Percentiles rank a stretch among this genome's conserved stretches.
phyloP scores from a whole-genome alignment of 1,140 invertebrate genomes.

The Steinernema feltiae region DNA sequence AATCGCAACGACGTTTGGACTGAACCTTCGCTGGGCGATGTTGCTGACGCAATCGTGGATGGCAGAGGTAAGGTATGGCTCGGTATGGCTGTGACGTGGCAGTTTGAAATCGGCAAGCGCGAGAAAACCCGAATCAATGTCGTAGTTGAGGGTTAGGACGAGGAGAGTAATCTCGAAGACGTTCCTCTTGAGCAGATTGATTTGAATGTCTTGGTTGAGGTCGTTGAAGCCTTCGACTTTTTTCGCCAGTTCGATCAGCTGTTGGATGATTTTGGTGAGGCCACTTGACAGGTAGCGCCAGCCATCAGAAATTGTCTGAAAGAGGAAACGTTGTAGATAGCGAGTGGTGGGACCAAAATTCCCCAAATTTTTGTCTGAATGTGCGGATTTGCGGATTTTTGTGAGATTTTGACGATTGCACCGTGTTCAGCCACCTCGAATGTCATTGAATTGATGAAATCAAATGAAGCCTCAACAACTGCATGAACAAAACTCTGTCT shows the following conservation, averaged over 20 bases:
- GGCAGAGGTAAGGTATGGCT: not conserved
- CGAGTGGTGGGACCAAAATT: too few relatives aligned
- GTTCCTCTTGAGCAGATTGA: not conserved
- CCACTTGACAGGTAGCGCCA: not conserved
- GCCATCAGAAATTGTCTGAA: not conserved
- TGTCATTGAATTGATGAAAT: too few relatives aligned
- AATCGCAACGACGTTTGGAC: not conserved
- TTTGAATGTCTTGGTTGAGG: not conserved
- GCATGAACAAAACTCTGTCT: too few relatives aligned
- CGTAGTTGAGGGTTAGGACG: not conserved
- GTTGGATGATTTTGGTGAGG: not conserved
- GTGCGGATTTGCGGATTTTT: too few relatives aligned
- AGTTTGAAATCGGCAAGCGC: not conserved
- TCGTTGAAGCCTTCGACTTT: slow-evolving; percentile 5
- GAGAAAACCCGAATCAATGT: not conserved
- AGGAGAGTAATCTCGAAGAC: slow-evolving; percentile 11
- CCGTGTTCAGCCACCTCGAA: too few relatives aligned
- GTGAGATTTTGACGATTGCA: too few relatives aligned
- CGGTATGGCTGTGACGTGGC: not conserved
- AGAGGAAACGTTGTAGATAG: too few relatives aligned
- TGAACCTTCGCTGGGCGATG: not conserved
- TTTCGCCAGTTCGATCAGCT: not conserved
- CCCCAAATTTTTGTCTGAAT: too few relatives aligned
- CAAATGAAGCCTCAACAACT: too few relatives aligned
- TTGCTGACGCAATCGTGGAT: not conserved